phyloP scores from a whole-genome alignment of 2,113 vertebrate species.

The Carlito syrichta region DNA sequence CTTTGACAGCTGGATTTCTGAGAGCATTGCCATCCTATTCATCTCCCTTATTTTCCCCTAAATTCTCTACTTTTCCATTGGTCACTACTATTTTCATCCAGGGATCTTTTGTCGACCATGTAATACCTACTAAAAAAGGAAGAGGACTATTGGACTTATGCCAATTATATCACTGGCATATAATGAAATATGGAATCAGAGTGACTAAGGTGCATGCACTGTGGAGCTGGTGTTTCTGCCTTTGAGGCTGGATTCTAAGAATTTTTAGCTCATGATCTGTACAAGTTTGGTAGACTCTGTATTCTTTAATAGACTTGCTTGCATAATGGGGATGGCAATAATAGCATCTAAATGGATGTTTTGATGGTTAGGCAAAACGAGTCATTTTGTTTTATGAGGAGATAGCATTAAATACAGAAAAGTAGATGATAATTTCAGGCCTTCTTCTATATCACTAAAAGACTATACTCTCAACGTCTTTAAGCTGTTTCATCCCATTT shows the following conservation, averaged over 20 bases:
- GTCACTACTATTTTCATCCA: neutral
- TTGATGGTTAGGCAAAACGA: neutral
- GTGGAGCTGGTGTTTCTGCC: neutral
- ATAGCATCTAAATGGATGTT: neutral
- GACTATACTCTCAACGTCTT: neutral
- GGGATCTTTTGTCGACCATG: neutral
- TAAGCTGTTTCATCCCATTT: neutral
- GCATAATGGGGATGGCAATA: neutral
- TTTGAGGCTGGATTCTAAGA: neutral
- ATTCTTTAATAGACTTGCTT: neutral
- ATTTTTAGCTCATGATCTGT: neutral
- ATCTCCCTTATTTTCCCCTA: neutral
- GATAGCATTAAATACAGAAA: neutral
- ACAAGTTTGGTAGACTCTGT: neutral
- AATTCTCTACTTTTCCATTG: neutral
- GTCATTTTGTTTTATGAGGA: neutral
- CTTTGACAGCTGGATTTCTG: neutral
- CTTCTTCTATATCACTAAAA: neutral
- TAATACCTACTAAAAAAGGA: neutral
- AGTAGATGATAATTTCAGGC: neutral
- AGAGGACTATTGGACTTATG: neutral
- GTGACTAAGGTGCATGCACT: neutral
- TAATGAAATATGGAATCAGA: neutral
- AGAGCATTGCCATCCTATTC: neutral
- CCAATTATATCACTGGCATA: neutral